Base-by-base conservation (phyloP, 2,888 invertebrate genomes). In the Fissipunctia ypsillon region DNA sequence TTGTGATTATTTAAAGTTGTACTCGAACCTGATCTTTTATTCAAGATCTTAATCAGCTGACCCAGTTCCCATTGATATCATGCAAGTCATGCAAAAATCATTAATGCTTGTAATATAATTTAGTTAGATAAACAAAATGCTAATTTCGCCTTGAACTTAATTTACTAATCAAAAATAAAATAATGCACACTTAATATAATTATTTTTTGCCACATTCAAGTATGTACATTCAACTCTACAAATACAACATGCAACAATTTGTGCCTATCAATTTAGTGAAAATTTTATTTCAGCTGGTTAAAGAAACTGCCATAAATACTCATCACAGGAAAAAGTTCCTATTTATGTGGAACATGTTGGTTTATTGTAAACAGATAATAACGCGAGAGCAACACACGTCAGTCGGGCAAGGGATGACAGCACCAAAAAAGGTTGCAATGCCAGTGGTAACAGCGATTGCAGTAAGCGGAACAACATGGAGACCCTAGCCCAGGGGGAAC, bases 381-480 rank as follows among this genome's bases (percentile, higher is more conserved):
- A 93, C 91, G 90, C 92, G 88, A 95, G 94, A 94, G 91, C 91
- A 84, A 86, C 93, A 88, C 93, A 94, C 88, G 85, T 90, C 87
- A 90, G 91, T 87, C 93, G 95, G 78, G 90, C 94, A 89, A 95
- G 96, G 95, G 95, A 95, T 95, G 95, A 95, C 93, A 94, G 92
- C 90, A 69, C 86, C 90, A 95, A 94, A 91, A 95, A 95, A 87
- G 91, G 92, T 89, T 88, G 94, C 91, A 94, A 95, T 95, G 95
- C 94, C 84, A 94, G 92, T 93, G 88, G 89, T 84, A 90, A 89
- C 88, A 91, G 92, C 81, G 93, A 95, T 80, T 88, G 87, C 84
- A 91, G 88, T 88, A 95, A 96, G 90, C 91, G 93, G 87, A 91
- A 85, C 90, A 95, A 92, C 90, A 95, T 95, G 96, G 95, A 95